These are phyloP conservation scores for Nothocercus julius DNA, from an alignment of 2,113 vertebrate species.

Conservation along the genomic window DNA sequence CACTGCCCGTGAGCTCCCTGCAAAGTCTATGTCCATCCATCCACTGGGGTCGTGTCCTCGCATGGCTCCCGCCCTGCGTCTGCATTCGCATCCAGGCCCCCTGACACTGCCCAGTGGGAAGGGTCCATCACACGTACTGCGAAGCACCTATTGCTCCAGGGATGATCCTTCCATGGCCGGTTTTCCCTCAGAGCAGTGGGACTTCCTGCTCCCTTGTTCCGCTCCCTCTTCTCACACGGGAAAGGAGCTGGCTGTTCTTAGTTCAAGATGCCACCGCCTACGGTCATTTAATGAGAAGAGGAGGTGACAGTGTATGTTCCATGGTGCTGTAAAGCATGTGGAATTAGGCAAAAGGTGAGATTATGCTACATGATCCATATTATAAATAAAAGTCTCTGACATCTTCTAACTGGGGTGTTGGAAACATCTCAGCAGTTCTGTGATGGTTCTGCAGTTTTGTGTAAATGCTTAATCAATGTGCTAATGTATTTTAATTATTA, in stretches of 20 bases:
- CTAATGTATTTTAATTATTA: constrained; percentile 61
- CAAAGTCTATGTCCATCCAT: background rate
- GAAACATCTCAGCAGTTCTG: background rate
- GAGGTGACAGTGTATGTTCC: fast-evolving
- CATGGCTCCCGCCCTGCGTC: background rate
- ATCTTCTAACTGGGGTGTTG: constrained; percentile 25
- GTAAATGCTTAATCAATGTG: constrained; percentile 53
- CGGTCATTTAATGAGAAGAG: background rate
- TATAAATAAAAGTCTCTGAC: background rate
- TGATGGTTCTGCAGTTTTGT: background rate
- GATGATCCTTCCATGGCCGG: no score
- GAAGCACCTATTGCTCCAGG: no score
- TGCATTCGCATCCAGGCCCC: background rate
- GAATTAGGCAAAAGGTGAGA: background rate
- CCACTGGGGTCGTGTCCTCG: background rate
- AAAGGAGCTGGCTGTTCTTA: background rate
- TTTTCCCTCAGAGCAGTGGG: fast-evolving
- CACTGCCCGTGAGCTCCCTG: background rate
- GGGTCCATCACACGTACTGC: background rate
- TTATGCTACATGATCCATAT: background rate
- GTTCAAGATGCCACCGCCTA: background rate
- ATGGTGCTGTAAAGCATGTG: background rate
- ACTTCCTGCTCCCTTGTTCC: fast-evolving
- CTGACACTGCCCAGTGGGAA: background rate
- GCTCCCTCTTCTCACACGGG: background rate